A percentile compares a stretch with the other conserved stretches of the same genome.
phyloP scores from a whole-genome alignment of 2,888 invertebrate species.

The Prosapia bicincta region DNA sequence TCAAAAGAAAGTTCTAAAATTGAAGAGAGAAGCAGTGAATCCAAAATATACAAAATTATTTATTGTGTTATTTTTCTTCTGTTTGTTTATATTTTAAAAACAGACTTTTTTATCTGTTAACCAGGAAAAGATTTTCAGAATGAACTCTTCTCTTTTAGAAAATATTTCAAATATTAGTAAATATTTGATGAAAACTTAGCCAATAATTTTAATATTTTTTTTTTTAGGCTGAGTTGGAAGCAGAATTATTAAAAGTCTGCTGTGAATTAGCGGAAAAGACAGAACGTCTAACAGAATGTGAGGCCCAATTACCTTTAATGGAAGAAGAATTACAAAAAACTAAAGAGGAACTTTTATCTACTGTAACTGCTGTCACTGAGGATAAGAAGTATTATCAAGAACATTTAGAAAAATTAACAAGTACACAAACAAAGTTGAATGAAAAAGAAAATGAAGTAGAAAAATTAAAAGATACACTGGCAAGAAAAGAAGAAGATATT shows the following conservation, averaged over 20 bases:
- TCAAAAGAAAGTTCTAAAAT: too few species aligned
- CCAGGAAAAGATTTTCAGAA: too few species aligned
- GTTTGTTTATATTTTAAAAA: too few species aligned
- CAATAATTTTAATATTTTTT: too few species aligned
- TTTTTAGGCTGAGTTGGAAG: conserved; percentile 18
- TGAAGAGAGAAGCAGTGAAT: too few species aligned
- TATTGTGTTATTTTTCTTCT: too few species aligned
- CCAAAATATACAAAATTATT: too few species aligned
- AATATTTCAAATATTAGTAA: too few species aligned
- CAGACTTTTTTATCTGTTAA: too few species aligned
- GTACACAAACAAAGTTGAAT: conserved; percentile 48
- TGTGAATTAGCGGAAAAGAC: conserved; percentile 56
- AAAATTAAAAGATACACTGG: conserved; percentile 53
- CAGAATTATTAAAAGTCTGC: conserved; percentile 21
- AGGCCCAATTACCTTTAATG: conserved; percentile 52
- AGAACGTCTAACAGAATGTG: conserved; percentile 54
- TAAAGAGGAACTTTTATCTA: conserved; percentile 52
- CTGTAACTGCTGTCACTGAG: conserved; percentile 39
- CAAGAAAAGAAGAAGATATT: conserved; percentile 57
- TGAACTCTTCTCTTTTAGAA: too few species aligned
- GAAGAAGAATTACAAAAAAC: conserved; percentile 42
- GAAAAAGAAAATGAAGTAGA: conserved; percentile 54
- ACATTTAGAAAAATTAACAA: conserved; percentile 42
- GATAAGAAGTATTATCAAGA: conserved; percentile 46
- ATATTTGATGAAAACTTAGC: too few species aligned